phyloP scores from a whole-genome alignment of 2,797 vertebrate genomes.

The Melanotaenia trifasciata region DNA sequence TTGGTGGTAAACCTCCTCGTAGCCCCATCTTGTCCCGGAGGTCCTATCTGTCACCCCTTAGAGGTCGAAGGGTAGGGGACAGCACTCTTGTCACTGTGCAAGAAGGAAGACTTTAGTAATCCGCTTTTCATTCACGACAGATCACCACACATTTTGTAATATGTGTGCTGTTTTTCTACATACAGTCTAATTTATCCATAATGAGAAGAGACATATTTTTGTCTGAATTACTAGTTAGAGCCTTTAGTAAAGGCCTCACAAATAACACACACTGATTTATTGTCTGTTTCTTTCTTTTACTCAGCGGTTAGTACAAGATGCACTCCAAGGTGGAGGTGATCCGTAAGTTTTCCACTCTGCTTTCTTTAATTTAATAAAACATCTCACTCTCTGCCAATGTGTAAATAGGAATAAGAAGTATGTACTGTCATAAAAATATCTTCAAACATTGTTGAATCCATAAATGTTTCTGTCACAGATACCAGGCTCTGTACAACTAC shows the following conservation, averaged over 20 bases:
- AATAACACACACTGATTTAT: slow-evolving; percentile 20
- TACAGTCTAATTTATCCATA: slow-evolving; percentile 1
- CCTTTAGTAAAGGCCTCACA: background rate
- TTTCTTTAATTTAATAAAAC: background rate
- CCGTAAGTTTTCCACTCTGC: slow-evolving; percentile 75
- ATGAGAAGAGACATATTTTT: background rate
- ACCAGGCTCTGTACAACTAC: slow-evolving; percentile 97
- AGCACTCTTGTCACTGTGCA: slow-evolving; percentile 60
- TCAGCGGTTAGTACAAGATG: slow-evolving; percentile 82
- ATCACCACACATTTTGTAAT: slow-evolving; percentile 29
- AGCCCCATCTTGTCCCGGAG: slow-evolving; percentile 93
- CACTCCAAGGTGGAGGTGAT: slow-evolving; percentile 80
- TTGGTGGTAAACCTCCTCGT: slow-evolving; percentile 95
- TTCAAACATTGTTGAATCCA: background rate
- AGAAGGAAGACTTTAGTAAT: slow-evolving; percentile 59
- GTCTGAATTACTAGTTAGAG: background rate
- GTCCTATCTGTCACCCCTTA: slow-evolving; percentile 87
- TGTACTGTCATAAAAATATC: background rate
- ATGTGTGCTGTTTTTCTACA: slow-evolving; percentile 10
- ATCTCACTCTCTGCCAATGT: background rate
- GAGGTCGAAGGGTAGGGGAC: slow-evolving; percentile 94
- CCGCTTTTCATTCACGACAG: slow-evolving; percentile 20
- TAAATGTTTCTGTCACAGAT: slow-evolving; percentile 77
- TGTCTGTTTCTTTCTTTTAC: slow-evolving; percentile 30
- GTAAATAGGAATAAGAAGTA: background rate